Evolutionary conservation across 2,113 vertebrate genomes (phyloP).

Genomic region (Eleginops maclovinus): DNA sequence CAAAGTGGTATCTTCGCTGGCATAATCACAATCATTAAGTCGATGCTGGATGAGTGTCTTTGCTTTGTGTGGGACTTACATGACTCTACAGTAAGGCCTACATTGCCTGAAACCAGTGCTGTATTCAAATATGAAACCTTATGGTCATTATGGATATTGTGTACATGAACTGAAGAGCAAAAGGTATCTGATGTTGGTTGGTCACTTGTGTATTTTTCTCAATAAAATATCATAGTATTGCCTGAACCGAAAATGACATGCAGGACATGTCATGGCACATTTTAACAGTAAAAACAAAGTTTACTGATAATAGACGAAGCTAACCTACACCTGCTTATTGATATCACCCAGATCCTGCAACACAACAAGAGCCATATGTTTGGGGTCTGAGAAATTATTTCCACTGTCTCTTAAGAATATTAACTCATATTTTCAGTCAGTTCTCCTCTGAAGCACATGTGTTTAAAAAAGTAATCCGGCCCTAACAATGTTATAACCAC

Average conservation of each 20-base stretch:
- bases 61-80: not conserved
- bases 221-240: not conserved
- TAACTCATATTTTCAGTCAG: not conserved
- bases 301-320: not conserved
- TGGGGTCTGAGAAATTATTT: not conserved
- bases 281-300: too few relatives aligned
- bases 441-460: not conserved
- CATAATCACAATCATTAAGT: constrained; percentile 28
- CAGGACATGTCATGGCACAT: not conserved
- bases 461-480: not conserved
- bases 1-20: constrained; percentile 18
- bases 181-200: not conserved
- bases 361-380: not conserved
- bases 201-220: not conserved
- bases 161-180: not conserved
- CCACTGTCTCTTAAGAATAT: not conserved
- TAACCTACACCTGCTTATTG: not conserved
- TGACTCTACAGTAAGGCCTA: not conserved
- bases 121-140: not conserved
- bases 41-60: constrained; percentile 5
- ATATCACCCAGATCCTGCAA: not conserved
- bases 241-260: not conserved
- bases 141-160: not conserved
- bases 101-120: not conserved
- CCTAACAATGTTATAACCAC: too few relatives aligned